Percentiles rank a stretch among this genome's conserved stretches.
These are phyloP conservation scores for Montipora capricornis DNA, from an alignment of 64 coral and sea anemone species.

Conservation along the genomic window DNA sequence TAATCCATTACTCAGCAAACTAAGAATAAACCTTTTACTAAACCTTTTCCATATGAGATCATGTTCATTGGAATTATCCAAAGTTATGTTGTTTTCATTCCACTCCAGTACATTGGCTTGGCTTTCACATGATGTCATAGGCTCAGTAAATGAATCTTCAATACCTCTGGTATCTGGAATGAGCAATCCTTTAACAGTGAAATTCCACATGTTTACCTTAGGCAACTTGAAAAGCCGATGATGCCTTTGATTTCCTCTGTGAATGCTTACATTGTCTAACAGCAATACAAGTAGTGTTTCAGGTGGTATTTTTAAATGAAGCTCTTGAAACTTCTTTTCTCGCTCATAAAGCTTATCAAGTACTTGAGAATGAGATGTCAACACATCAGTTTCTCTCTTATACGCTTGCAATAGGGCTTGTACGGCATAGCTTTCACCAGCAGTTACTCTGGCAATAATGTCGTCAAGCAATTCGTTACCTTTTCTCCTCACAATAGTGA, in stretches of 20 bases:
- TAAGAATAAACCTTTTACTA: too few species aligned
- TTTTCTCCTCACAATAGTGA: too few species aligned
- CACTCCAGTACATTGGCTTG: conserved; percentile 29
- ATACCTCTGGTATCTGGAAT: conserved; percentile 15
- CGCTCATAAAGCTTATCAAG: conserved; percentile 39
- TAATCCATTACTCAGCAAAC: too few species aligned
- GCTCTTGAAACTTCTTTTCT: conserved; percentile 12
- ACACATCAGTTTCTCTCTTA: conserved; percentile 1
- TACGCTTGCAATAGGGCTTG: not conserved
- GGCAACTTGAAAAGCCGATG: conserved; percentile 25
- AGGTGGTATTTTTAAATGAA: not conserved
- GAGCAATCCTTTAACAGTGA: conserved; percentile 42
- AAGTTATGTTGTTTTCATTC: not conserved
- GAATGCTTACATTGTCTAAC: conserved; percentile 52
- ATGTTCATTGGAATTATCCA: conserved; percentile 36
- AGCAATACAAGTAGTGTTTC: conserved; percentile 29
- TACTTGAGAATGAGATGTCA: not conserved
- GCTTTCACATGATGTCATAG: conserved; percentile 17
- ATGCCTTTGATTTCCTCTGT: conserved; percentile 39
- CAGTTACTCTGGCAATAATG: not conserved
- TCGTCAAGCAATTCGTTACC: not conserved
- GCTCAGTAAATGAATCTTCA: conserved; percentile 4
- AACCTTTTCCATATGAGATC: not conserved
- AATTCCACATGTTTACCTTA: conserved; percentile 40
- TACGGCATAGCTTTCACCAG: not conserved